Conservation (phyloP, 2,888 invertebrate genomes). For the Ypsolopha scabrella region DNA sequence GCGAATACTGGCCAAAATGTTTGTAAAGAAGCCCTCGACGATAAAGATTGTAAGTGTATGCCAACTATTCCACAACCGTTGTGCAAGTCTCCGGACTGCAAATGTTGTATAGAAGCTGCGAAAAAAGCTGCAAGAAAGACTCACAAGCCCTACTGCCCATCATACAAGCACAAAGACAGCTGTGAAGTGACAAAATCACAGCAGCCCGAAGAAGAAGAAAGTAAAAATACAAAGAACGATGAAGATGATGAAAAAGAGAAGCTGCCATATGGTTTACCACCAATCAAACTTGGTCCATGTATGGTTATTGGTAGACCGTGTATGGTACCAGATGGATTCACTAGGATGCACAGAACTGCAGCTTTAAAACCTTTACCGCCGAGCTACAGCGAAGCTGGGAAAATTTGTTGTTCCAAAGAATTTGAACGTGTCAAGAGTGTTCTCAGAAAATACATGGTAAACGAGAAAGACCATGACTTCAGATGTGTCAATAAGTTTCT, state of each 20-base stretch:
- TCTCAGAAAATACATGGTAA: constrained; percentile 45
- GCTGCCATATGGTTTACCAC: constrained; percentile 55
- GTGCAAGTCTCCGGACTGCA: constrained; percentile 54
- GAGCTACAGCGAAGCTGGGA: constrained; percentile 51
- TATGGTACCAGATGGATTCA: constrained; percentile 52
- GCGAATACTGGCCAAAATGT: too few species aligned
- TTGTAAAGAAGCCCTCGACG: constrained; percentile 13
- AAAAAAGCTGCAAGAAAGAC: constrained; percentile 37
- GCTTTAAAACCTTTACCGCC: constrained; percentile 35
- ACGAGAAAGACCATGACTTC: constrained; percentile 45
- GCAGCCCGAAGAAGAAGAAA: constrained; percentile 19
- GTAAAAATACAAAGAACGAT: constrained; percentile 33
- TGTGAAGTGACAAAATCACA: constrained; percentile 38
- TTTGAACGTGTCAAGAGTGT: constrained; percentile 57
- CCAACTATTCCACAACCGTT: constrained; percentile 47
- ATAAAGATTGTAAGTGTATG: constrained; percentile 50
- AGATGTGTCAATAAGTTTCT: constrained; percentile 52
- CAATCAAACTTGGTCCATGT: constrained; percentile 56
- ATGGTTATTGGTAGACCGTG: constrained; percentile 58
- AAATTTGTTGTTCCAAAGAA: constrained; percentile 60
- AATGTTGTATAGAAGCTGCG: constrained; percentile 35
- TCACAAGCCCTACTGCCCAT: constrained; percentile 52
- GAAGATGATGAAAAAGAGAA: constrained; percentile 54
- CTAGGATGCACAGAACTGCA: constrained; percentile 54
- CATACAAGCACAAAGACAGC: constrained; percentile 42